These are phyloP conservation scores for Callyntrura guangdongensis DNA, from an alignment of 2,888 invertebrate genomes.

Conservation along the genomic window DNA sequence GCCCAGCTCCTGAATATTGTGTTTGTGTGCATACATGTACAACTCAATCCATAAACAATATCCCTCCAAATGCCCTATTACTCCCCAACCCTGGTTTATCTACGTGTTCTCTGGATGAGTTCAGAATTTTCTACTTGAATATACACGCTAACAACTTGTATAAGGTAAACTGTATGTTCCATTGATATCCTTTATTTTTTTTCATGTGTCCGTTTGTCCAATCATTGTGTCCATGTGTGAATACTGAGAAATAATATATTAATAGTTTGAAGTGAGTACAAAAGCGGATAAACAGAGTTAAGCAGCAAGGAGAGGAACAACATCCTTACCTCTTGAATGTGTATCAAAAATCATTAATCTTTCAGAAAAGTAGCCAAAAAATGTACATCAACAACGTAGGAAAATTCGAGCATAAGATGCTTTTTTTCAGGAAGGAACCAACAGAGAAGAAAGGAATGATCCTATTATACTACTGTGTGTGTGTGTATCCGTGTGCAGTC, in stretches of 20 bases:
- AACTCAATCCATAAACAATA: constrained; percentile 3
- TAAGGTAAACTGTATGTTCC: not conserved
- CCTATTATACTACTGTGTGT: constrained; percentile 46
- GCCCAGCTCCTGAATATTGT: not conserved
- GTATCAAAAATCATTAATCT: constrained; percentile 77
- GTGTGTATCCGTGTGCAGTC: constrained; percentile 23
- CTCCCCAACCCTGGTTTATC: not conserved
- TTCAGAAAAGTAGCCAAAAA: constrained; percentile 74
- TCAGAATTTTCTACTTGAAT: not conserved
- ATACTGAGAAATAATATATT: constrained; percentile 67
- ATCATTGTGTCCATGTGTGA: constrained; percentile 74
- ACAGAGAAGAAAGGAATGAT: constrained; percentile 62
- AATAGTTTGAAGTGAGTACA: constrained; percentile 70
- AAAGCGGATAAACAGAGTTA: constrained; percentile 77
- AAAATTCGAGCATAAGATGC: constrained; percentile 32
- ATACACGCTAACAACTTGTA: constrained; percentile 7
- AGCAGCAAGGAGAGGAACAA: constrained; percentile 75
- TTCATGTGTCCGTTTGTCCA: constrained; percentile 69
- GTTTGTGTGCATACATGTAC: not conserved
- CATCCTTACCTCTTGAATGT: constrained; percentile 76
- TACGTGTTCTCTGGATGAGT: constrained; percentile 46
- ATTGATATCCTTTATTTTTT: constrained; percentile 63
- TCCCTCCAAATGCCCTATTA: not conserved
- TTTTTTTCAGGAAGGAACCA: constrained; percentile 69
- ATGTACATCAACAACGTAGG: constrained; percentile 32